phyloP scores from a whole-genome alignment of 2,888 invertebrate genomes.

The Philopedon plagiatum region DNA sequence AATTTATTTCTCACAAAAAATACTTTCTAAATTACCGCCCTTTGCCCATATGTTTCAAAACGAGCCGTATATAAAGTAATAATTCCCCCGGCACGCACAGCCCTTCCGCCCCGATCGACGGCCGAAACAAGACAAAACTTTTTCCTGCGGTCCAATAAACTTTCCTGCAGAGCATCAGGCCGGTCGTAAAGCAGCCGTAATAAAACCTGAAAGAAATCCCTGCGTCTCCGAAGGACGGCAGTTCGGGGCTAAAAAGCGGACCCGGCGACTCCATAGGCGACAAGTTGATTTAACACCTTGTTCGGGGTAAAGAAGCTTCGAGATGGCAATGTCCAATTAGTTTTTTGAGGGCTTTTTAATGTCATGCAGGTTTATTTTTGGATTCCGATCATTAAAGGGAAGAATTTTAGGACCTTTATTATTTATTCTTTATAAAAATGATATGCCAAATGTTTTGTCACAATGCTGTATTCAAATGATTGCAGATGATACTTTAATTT shows the following conservation, averaged over 20 bases:
- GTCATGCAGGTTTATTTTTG: no score
- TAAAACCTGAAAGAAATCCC: constrained; percentile 24
- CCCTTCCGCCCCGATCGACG: not conserved
- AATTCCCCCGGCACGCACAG: constrained; percentile 10
- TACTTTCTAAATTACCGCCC: no score
- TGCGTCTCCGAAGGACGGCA: not conserved
- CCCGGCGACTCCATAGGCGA: not conserved
- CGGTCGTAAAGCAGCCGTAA: constrained; percentile 16
- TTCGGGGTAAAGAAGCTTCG: not conserved
- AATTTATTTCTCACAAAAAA: no score
- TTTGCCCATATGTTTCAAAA: not conserved
- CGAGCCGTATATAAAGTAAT: not conserved
- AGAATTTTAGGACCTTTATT: no score
- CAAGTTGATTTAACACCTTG: constrained; percentile 12
- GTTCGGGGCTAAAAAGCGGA: not conserved
- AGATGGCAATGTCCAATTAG: not conserved
- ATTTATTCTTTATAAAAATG: no score
- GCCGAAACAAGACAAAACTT: constrained; percentile 25
- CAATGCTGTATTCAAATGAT: no score
- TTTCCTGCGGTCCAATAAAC: constrained; percentile 34
- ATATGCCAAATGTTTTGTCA: no score
- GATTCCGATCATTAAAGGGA: no score
- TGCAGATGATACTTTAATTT: no score
- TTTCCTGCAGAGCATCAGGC: constrained; percentile 12
- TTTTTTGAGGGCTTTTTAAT: no score